Evolutionary conservation across 2,113 vertebrate genomes (phyloP), one percentile per base, ranked within the genome.

Genomic region (Pholis gunnellus): DNA sequence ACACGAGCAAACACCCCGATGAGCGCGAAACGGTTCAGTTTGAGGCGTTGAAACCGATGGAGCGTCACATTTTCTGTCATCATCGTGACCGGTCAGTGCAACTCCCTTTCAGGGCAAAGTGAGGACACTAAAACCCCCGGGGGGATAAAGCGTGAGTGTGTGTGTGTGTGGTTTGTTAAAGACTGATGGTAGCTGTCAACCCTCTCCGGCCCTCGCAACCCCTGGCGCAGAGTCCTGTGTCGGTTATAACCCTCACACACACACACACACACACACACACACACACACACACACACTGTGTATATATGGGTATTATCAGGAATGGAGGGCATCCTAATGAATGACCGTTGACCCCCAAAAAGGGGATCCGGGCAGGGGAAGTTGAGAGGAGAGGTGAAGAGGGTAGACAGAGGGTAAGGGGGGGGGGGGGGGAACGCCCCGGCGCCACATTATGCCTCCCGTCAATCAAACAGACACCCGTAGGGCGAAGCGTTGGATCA

Each of bases 361-460:
- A 92, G 82, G 72, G 76, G 90, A 93, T 90, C 90, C 54, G 89
- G 92, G 84, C 87, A 90, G 79, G 86, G 92, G 92, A 94, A 93
- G 92, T 93, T 91, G 81, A 94, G 83, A 57, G 18, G 69, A 54
- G 91, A 88, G 91, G 90, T 91, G 90, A 92, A 87, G 78, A 93
- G 91, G 87, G 90, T 88, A 89, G 61, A 70, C 31, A 18, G 88
- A 90, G 93, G 89, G 59, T 66, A 90, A 80, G 10, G 76, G 82
- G n/a, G 9, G 54, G 54, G 48, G 50, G 42, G 86, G 29, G 29
- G 50, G 42, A 85, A 73, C 14, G 63, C 75, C 59, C 57, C 46
- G 93, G 91, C 93, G 93, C 93, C 92, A 93, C 93, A 94, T 93
- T 93, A 92, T 44, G 78, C 65, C 67, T 83, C 68, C 80, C 87